Evolutionary conservation across 2,113 vertebrate species (phyloP), one percentile per base, ranked within the genome.

Genomic region (Peromyscus polionotus): DNA sequence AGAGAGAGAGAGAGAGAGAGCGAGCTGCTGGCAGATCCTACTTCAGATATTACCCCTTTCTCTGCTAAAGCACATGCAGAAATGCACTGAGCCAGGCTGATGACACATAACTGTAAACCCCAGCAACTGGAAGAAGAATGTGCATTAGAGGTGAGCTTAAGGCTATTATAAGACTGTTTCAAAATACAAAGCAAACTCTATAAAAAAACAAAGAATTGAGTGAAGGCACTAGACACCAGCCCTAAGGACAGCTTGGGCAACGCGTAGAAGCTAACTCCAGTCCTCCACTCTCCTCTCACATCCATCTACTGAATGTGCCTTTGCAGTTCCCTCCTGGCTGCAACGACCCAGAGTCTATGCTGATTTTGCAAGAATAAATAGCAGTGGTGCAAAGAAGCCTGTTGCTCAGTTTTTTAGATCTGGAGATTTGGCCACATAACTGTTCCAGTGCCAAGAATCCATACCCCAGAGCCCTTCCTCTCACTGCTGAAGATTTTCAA

Each of bases 321-420:
- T 77, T 42, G 28, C 63, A 9, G 39, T 73, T 42, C 6, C 93
- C 84, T 54, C 89, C 61, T 51, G 17, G 0, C 67, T 19, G 9
- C 63, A 91, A 33, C 2, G 54, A 70, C 7, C 73, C 68, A 31
- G 26, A 45, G 75, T 31, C 33, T 16, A 0, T 17, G n/a, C 95
- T 84, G 93, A 70, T 96, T 94, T 96, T 93, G 91, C 79, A 96
- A 95, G 86, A 77, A 79, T 85, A 77, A 93, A 95, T 88, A 93
- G 72, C 39, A 63, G 72, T 86, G 80, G 91, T 70, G 92, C 77
- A 91, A 91, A 76, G 26, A 76, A 59, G 16, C 42, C 48, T 95
- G 91, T 96, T 96, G 97, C 95, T 96, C 83, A 87, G 51, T 59
- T 94, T 95, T 92, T 96, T n/a, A 87, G 65, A 91, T 75, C 67